phyloP scores from a whole-genome alignment of 1,140 invertebrate genomes.

The Bilobella aurantiaca region DNA sequence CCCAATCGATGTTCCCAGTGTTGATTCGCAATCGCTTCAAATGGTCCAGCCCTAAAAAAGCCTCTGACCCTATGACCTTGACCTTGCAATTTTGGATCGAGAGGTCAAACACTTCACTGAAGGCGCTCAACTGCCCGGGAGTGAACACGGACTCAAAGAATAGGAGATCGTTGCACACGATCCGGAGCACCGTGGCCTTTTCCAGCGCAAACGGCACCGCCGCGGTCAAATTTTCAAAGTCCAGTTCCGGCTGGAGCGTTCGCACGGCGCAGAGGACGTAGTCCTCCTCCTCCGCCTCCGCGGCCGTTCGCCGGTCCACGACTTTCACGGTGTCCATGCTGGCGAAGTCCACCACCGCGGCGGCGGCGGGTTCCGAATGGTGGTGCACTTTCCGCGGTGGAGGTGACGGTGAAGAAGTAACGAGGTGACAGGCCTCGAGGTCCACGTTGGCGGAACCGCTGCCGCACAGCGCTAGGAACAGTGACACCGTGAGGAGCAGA shows the following conservation, averaged over 20 bases:
- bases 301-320: not conserved
- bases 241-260: constrained; percentile 27
- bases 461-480: too few species aligned
- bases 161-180: constrained; percentile 67
- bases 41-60: constrained; percentile 54
- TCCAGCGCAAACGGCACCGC: constrained; percentile 10
- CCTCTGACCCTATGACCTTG: constrained; percentile 55
- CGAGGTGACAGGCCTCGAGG: too few species aligned
- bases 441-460: too few species aligned
- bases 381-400: too few species aligned
- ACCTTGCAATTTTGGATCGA: constrained; percentile 68
- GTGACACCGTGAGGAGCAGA: too few species aligned
- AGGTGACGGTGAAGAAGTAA: too few species aligned
- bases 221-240: constrained; percentile 27
- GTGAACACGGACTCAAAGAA: constrained; percentile 62
- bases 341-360: too few species aligned
- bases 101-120: constrained; percentile 51
- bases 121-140: constrained; percentile 35
- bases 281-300: constrained; percentile 6
- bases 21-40: constrained; percentile 56
- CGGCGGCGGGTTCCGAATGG: too few species aligned
- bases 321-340: not conserved
- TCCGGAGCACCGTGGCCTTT: constrained; percentile 44
- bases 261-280: constrained; percentile 30
- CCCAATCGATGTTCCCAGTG: constrained; percentile 70